Base-by-base conservation (phyloP, 2,113 vertebrate genomes). In the Callaeas wilsoni region DNA sequence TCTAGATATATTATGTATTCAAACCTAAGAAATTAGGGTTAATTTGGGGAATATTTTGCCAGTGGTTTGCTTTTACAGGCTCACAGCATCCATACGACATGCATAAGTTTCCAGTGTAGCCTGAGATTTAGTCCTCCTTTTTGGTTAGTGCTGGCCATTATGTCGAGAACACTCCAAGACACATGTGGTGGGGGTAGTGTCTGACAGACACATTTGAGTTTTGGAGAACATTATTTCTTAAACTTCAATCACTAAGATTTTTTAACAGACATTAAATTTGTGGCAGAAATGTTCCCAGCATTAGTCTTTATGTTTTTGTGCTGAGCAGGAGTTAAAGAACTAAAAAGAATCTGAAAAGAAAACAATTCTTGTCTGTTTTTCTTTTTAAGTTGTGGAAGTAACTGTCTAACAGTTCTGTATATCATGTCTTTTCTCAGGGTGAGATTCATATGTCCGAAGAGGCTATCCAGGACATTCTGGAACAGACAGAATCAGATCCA, bases 391-490 rank as follows among this genome's bases (percentile, higher is more conserved):
- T 71, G 17, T 3, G 9, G 10, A 88, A 67, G 60, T 60, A 84
- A 62, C 46, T 64, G 29, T 42, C 26, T 91, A 13, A 94, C 29
- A 42, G 49, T 89, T 93, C 29, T 92, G 12, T 75, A 0, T 52
- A 5, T 87, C 32, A 21, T 63, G 3, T 94, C 19, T 35, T 92
- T 95, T 70, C 59, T 39, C 96, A 99, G 99, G 99, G 98, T 86
- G 99, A 99, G 97, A 99, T 99, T 84, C 99, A 99, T 68, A 99
- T 99, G 99, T 99, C 99, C 80, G 99, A 99, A 85, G 99, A 99
- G 93, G 99, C 99, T 80, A 99, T 99, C 93, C 99, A 99, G 84
- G 99, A 99, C 95, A 99, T 99, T 96, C 96, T 99, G 87, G 98
- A 99, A 86, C 99, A 99, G 96, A 99, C 99, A 5, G 99, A 99